Conservation (phyloP, 2,113 vertebrate genomes). For the Antigone vipio region DNA sequence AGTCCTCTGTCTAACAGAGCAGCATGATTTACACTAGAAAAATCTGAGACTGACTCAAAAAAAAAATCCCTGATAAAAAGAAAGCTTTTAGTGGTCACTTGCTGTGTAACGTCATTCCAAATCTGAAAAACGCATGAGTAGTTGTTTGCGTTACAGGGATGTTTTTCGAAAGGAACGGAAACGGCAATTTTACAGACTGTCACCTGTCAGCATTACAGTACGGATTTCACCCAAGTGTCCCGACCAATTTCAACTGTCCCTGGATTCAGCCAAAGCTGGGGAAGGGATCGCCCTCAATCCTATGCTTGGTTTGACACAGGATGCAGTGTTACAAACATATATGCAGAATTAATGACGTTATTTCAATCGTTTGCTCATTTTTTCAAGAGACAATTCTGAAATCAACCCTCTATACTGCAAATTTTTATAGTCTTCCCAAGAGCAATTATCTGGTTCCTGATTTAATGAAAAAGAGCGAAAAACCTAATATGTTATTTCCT, state of each 20-base stretch:
- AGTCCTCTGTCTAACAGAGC: neutral
- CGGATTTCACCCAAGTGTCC: neutral
- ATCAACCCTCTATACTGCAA: neutral
- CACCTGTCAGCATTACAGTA: neutral
- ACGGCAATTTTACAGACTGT: neutral
- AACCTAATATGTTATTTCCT: neutral
- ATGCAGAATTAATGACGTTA: neutral
- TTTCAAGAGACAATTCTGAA: neutral
- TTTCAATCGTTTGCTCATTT: neutral
- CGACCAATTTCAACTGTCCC: neutral
- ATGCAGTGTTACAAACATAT: neutral
- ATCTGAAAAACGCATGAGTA: neutral
- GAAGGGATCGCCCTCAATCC: neutral
- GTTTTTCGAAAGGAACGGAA: neutral
- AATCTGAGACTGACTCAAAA: neutral
- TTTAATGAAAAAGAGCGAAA: neutral
- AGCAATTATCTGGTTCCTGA: neutral
- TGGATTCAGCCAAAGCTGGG: neutral
- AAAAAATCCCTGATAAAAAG: neutral
- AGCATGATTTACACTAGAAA: neutral
- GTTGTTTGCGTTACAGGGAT: neutral
- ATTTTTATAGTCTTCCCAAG: neutral
- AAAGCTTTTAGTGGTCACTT: neutral
- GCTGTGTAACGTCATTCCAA: neutral
- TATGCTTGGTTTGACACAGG: neutral